These are phyloP conservation scores for Campoplex capitator DNA, from an alignment of 2,888 invertebrate species.

Conservation along the genomic window DNA sequence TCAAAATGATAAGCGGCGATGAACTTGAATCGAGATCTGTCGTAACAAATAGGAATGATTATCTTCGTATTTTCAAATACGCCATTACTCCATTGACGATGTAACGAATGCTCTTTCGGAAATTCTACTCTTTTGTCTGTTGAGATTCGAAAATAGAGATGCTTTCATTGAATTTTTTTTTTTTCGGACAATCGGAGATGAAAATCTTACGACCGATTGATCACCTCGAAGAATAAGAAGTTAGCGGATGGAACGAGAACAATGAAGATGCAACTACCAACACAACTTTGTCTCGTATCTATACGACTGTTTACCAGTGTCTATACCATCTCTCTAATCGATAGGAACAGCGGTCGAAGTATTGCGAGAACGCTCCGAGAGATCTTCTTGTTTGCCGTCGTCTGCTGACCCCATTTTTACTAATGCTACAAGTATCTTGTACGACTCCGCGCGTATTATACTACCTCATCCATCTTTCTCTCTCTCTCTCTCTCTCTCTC, in stretches of 20 bases:
- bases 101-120: background rate
- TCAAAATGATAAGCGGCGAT: background rate
- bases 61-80: no score
- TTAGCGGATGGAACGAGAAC: conserved; percentile 61
- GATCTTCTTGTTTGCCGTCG: conserved; percentile 59
- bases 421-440: background rate
- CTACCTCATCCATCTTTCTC: conserved; percentile 11
- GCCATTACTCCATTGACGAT: no score
- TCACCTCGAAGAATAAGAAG: conserved; percentile 32
- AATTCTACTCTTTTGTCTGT: background rate
- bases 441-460: background rate
- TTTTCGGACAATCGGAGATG: background rate
- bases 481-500: background rate
- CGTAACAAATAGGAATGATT: no score
- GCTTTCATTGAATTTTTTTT: background rate
- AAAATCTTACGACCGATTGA: conserved; percentile 44
- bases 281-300: background rate
- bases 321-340: conserved; percentile 45
- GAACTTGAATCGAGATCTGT: background rate
- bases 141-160: background rate
- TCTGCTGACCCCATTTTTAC: conserved; percentile 61
- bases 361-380: conserved; percentile 48
- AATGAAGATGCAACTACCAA: conserved; percentile 57
- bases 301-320: conserved; percentile 19
- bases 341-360: conserved; percentile 41